Base-by-base conservation (phyloP, 2,113 vertebrate genomes). In the Strix aluco region DNA sequence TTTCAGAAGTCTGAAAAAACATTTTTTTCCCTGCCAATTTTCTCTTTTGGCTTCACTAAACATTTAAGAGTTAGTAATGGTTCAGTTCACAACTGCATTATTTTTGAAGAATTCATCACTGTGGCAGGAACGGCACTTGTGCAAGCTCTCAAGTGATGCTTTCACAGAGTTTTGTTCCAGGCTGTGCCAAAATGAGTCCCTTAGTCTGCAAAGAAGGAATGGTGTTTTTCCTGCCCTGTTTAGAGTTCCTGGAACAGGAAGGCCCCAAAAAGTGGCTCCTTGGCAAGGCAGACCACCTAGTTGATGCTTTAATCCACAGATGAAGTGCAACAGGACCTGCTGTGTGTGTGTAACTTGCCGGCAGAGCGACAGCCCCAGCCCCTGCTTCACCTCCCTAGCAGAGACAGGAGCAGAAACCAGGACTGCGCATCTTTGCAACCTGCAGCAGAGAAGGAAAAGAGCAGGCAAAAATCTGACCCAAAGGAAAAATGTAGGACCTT, bases 1-100 rank as follows among this genome's bases (percentile, higher is more conserved):
- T 85, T 67, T 87, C 52, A 61, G 73, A 87, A 49, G 36, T 63
- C 73, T 72, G 73, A 79, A 92, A 92, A 82, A 91, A 38, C 61
- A 61, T 59, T 92, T 65, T 16, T 84, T 75, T 85, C 73, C 49
- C 44, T 79, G 44, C 27, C 52, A 44, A 29, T 85, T 89, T 96
- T 89, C 44, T 92, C 30, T 17, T 87, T 86, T 32, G 36, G 66
- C 86, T 92, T 87, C 74, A 52, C 69, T 84, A 26, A 87, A 81
- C 77, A 81, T 30, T 58, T 63, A 47, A 74, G 46, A 13, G 57
- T 69, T 91, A 22, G 57, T 16, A 69, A 61, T 23, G 25, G 34
- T 66, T 89, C 70, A 79, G 42, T n/a, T 85, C 34, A 44, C 10
- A 30, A 19, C 70, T 75, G n/a, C 21, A 29, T 63, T 65, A 27